These are phyloP conservation scores for Mus caroli DNA, from an alignment of 2,797 vertebrate genomes.

Conservation along the genomic window DNA sequence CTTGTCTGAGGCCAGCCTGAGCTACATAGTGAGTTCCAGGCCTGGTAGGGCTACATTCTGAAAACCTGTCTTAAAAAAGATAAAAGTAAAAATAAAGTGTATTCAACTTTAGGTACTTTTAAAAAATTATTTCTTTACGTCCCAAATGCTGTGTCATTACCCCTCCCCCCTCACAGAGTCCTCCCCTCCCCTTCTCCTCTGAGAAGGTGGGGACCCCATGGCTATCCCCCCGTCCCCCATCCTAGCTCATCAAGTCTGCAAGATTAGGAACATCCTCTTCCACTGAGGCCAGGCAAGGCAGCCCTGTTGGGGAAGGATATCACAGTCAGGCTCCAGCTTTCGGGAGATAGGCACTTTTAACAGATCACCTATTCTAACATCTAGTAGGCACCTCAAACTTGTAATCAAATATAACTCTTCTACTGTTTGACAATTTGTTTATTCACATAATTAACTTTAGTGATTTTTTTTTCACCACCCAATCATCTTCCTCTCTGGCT, in stretches of 20 bases:
- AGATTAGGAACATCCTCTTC: background rate
- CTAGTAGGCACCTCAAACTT: slow-evolving; percentile 29
- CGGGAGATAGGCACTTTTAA: slow-evolving; percentile 1
- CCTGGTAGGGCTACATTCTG: background rate
- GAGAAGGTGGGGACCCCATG: too few species aligned
- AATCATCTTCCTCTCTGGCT: background rate
- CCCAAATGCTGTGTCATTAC: background rate
- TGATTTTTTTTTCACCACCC: background rate
- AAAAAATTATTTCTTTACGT: background rate
- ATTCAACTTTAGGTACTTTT: background rate
- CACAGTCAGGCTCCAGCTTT: background rate
- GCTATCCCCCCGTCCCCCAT: too few species aligned
- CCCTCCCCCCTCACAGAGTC: background rate
- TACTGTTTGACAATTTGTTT: background rate
- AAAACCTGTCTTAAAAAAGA: background rate
- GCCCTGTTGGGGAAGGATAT: background rate
- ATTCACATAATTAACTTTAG: background rate
- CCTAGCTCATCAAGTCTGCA: too few species aligned
- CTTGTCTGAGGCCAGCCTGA: background rate
- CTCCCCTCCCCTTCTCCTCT: background rate
- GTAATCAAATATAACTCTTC: background rate
- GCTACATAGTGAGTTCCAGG: background rate
- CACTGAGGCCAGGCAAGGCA: background rate
- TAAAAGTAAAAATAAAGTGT: background rate
- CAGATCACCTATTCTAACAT: background rate